These are phyloP conservation scores for Alviniconcha marisindica DNA, from an alignment of 1,140 invertebrate species.

Conservation along the genomic window DNA sequence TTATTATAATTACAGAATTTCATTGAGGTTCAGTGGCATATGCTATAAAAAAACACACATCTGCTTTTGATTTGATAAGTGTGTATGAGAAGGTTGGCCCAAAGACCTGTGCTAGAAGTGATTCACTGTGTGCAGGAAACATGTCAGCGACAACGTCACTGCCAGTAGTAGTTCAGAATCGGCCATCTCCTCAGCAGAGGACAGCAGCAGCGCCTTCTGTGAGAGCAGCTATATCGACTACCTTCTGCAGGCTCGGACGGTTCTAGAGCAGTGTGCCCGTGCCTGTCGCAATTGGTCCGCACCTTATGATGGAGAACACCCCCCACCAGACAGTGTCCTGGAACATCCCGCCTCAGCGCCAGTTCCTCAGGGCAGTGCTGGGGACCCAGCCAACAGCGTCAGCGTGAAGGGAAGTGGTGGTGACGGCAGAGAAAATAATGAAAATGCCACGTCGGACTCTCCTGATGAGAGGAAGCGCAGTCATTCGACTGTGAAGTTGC, in stretches of 20 bases:
- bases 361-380: background rate
- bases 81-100: too few relatives aligned
- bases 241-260: slow-evolving; percentile 87
- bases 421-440: background rate
- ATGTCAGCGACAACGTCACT: background rate
- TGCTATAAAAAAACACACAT: too few relatives aligned
- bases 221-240: slow-evolving; percentile 76
- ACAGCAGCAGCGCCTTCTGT: slow-evolving; percentile 46
- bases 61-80: too few relatives aligned
- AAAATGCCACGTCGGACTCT: background rate
- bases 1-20: too few relatives aligned
- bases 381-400: background rate
- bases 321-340: slow-evolving; percentile 69
- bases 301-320: slow-evolving; percentile 83
- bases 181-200: background rate
- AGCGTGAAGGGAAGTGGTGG: background rate
- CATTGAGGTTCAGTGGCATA: too few relatives aligned
- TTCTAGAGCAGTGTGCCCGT: slow-evolving; percentile 84
- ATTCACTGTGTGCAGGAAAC: slow-evolving; percentile 31
- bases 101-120: too few relatives aligned
- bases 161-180: background rate
- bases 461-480: background rate
- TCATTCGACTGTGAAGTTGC: slow-evolving; percentile 24
- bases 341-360: background rate
- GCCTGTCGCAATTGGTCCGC: slow-evolving; percentile 88